These are phyloP conservation scores for Cladopsammia gracilis DNA, from an alignment of 64 coral and sea anemone genomes.

Conservation along the genomic window DNA sequence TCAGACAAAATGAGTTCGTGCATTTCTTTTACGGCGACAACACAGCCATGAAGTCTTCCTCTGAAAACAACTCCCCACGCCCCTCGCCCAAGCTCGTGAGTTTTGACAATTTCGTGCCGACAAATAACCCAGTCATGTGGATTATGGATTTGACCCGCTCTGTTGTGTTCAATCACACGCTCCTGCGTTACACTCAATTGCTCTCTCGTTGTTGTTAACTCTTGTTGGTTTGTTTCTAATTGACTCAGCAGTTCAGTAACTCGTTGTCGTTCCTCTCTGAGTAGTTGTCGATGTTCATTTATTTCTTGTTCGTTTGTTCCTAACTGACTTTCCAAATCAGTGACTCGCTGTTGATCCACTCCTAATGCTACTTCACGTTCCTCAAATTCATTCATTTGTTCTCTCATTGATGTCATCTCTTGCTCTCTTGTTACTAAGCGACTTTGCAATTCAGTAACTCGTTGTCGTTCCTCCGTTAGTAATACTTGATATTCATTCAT, in stretches of 20 bases:
- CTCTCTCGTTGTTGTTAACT: not conserved
- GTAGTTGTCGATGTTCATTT: no score
- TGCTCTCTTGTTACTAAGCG: not conserved
- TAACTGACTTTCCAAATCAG: not conserved
- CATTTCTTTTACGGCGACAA: constrained; percentile 66
- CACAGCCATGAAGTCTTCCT: constrained; percentile 31
- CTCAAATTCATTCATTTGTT: not conserved
- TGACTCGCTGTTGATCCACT: not conserved
- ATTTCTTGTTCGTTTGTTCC: not conserved
- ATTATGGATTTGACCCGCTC: no score
- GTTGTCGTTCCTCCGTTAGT: not conserved
- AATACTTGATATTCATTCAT: not conserved
- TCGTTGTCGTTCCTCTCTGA: not conserved
- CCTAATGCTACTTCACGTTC: not conserved
- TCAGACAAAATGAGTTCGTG: not conserved
- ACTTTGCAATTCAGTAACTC: not conserved
- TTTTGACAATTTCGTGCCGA: constrained; percentile 23
- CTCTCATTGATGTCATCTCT: not conserved
- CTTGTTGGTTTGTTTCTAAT: not conserved
- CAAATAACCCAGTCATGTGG: constrained; percentile 34
- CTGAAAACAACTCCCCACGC: constrained; percentile 37
- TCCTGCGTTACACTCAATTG: not conserved
- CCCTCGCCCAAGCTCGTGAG: constrained; percentile 2
- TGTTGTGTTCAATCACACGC: no score
- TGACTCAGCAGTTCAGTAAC: not conserved